Evolutionary conservation across 2,888 invertebrate genomes (phyloP).

Genomic region (Limnephilus marmoratus): DNA sequence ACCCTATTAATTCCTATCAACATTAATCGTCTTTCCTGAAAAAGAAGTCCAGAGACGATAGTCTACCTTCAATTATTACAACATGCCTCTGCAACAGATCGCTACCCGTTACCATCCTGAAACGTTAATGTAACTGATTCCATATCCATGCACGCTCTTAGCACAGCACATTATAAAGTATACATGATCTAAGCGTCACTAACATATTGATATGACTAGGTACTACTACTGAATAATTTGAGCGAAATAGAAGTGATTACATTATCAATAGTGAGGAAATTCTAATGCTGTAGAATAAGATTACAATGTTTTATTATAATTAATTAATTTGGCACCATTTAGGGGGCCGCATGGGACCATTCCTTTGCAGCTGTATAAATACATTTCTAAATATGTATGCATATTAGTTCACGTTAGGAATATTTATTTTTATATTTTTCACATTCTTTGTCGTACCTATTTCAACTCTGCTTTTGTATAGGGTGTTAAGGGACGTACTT

Average conservation of each 20-base stretch:
- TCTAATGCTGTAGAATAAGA: background rate
- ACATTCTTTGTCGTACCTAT: background rate
- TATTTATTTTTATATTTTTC: background rate
- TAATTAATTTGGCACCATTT: slow-evolving; percentile 20
- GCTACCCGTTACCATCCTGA: background rate
- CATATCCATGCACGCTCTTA: background rate
- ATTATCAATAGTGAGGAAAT: background rate
- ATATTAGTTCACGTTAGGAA: background rate
- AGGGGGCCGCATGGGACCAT: background rate
- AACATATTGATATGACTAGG: slow-evolving; percentile 11
- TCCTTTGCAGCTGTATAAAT: background rate
- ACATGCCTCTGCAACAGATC: background rate
- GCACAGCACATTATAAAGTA: background rate
- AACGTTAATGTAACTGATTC: background rate
- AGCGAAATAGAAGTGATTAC: background rate
- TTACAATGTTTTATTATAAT: background rate
- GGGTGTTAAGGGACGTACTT: too few relatives aligned
- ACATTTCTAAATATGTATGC: background rate
- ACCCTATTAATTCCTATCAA: too few relatives aligned
- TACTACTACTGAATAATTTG: slow-evolving; percentile 11
- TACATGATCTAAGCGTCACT: background rate
- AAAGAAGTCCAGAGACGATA: background rate
- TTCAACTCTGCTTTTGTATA: background rate
- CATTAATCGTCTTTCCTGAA: background rate
- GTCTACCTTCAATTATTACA: background rate